Percentiles rank a stretch among this genome's conserved stretches.
phyloP scores from a whole-genome alignment of 2,113 vertebrate genomes.

The Puntigrus tetrazona region DNA sequence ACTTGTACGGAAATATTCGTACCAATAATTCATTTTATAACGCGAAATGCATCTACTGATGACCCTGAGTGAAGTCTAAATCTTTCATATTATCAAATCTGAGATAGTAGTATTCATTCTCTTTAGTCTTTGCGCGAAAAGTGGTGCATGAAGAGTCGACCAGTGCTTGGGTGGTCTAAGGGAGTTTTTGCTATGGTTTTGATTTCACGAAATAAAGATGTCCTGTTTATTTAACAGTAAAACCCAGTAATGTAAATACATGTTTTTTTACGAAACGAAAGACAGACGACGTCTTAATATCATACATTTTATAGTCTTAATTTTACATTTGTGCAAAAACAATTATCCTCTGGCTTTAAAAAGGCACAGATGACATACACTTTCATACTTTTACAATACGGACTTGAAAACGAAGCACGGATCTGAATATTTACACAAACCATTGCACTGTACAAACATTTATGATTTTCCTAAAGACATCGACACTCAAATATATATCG shows the following conservation, averaged over 20 bases:
- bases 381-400: constrained; percentile 52
- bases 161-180: constrained; percentile 45
- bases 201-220: background rate
- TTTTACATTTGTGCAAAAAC: constrained; percentile 73
- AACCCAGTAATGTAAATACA: background rate
- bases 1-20: background rate
- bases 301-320: constrained; percentile 58
- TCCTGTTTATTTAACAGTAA: background rate
- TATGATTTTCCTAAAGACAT: constrained; percentile 49
- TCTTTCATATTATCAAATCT: constrained; percentile 7
- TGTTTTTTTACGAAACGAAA: constrained; percentile 3
- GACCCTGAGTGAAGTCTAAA: background rate
- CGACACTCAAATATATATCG: constrained; percentile 53
- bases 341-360: constrained; percentile 14
- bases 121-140: background rate
- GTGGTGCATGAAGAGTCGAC: constrained; percentile 7
- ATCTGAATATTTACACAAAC: constrained; percentile 70
- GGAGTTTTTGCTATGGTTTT: background rate
- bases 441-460: constrained; percentile 69
- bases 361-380: constrained; percentile 51
- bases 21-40: background rate
- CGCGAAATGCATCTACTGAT: background rate
- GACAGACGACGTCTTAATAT: constrained; percentile 37
- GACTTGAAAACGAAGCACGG: constrained; percentile 34
- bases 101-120: background rate